Percentiles rank a stretch among this genome's conserved stretches.
phyloP scores from a whole-genome alignment of 2,888 invertebrate species.

The Frankliniella intonsa region DNA sequence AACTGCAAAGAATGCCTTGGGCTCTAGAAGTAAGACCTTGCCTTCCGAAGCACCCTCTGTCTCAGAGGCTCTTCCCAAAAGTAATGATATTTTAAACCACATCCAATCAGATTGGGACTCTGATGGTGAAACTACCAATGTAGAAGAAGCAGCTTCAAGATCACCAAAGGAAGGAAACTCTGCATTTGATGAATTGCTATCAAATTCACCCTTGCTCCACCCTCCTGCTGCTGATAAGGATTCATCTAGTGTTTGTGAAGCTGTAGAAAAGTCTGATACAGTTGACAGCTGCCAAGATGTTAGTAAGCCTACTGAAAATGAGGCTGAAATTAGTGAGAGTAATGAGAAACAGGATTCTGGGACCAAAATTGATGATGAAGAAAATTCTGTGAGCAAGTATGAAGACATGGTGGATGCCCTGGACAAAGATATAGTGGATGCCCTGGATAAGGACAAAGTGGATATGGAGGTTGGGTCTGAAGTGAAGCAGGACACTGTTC shows the following conservation, averaged over 20 bases:
- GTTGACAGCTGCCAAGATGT: not conserved
- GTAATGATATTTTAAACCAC: not conserved
- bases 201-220: not conserved
- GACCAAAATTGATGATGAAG: not conserved
- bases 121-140: not conserved
- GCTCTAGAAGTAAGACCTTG: not conserved
- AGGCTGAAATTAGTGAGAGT: not conserved
- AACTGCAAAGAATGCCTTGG: not conserved
- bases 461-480: no score
- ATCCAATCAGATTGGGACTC: conserved; percentile 11
- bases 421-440: no score
- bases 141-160: not conserved
- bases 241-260: not conserved
- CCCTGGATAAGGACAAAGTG: no score
- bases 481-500: no score
- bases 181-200: not conserved
- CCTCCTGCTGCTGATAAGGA: not conserved
- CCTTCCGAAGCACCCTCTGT: not conserved
- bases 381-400: not conserved
- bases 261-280: not conserved
- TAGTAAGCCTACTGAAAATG: not conserved
- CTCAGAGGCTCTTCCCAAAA: not conserved
- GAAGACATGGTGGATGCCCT: not conserved
- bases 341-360: not conserved
- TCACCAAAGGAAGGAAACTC: not conserved